Conservation (phyloP, 1,140 invertebrate genomes). For the Macrostomum lignano region DNA sequence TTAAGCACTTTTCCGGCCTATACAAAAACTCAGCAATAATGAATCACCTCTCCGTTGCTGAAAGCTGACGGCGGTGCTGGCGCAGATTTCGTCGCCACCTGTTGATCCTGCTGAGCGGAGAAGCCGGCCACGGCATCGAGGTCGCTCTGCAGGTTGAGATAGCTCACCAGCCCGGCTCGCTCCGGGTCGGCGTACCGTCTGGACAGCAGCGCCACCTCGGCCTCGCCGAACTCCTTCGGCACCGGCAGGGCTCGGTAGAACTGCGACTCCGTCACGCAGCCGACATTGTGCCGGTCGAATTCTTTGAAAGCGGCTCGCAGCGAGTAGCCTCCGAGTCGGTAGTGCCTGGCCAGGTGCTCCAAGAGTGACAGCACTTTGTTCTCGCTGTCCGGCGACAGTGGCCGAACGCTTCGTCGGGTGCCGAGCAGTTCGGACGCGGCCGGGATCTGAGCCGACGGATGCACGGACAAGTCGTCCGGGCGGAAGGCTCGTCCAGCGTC, state of each 20-base stretch:
- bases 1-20: too few species aligned
- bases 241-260: conserved; percentile 24
- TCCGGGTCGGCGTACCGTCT: conserved; percentile 20
- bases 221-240: conserved; percentile 16
- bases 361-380: conserved; percentile 12
- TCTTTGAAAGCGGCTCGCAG: conserved; percentile 20
- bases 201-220: conserved; percentile 17
- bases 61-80: too few species aligned
- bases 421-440: too few species aligned
- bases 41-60: too few species aligned
- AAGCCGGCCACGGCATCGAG: conserved; percentile 12
- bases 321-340: conserved; percentile 19
- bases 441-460: background rate
- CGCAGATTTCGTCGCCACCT: too few species aligned
- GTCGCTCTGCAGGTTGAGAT: conserved; percentile 24
- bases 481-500: background rate
- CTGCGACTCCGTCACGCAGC: conserved; percentile 24
- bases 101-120: background rate
- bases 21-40: too few species aligned
- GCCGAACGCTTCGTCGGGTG: conserved; percentile 15
- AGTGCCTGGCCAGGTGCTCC: conserved; percentile 14
- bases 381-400: conserved; percentile 14
- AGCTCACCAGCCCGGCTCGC: conserved; percentile 17
- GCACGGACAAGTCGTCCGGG: background rate
- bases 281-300: conserved; percentile 25